Conservation (phyloP, 2,888 invertebrate species). For the Meteorus colon region DNA sequence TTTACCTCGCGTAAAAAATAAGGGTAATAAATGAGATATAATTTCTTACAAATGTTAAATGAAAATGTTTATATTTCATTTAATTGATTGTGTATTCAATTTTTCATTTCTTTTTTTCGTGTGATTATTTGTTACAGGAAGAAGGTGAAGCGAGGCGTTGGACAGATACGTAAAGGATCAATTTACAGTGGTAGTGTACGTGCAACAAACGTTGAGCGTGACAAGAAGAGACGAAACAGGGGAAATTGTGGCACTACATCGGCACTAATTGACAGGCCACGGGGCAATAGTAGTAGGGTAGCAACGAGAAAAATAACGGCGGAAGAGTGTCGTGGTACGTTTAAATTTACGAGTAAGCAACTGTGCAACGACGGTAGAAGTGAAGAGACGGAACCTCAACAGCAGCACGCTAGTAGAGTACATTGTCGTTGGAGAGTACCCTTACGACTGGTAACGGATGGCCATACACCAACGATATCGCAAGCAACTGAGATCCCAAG, state of each 20-base stretch:
- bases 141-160: slow-evolving; percentile 20
- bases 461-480: slow-evolving; percentile 42
- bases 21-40: slow-evolving; percentile 13
- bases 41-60: not conserved
- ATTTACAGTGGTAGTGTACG: slow-evolving; percentile 32
- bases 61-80: not conserved
- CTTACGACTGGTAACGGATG: slow-evolving; percentile 40
- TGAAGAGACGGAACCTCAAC: not conserved
- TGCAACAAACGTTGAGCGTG: slow-evolving; percentile 23
- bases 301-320: slow-evolving; percentile 40
- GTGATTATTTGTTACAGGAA: slow-evolving; percentile 37
- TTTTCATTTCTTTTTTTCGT: slow-evolving; percentile 4
- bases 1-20: slow-evolving; percentile 19
- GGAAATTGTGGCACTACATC: slow-evolving; percentile 62
- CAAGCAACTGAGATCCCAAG: slow-evolving; percentile 42
- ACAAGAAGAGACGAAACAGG: slow-evolving; percentile 45
- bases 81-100: not conserved
- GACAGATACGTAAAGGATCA: slow-evolving; percentile 22
- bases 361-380: slow-evolving; percentile 17
- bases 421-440: slow-evolving; percentile 25
- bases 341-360: slow-evolving; percentile 61
- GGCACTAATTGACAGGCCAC: slow-evolving; percentile 64
- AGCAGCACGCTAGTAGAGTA: slow-evolving; percentile 8
- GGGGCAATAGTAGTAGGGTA: slow-evolving; percentile 43
- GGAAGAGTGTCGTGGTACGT: slow-evolving; percentile 29